Base-by-base conservation (phyloP, 2,113 vertebrate species). In the Hippocampus guttulatus region DNA sequence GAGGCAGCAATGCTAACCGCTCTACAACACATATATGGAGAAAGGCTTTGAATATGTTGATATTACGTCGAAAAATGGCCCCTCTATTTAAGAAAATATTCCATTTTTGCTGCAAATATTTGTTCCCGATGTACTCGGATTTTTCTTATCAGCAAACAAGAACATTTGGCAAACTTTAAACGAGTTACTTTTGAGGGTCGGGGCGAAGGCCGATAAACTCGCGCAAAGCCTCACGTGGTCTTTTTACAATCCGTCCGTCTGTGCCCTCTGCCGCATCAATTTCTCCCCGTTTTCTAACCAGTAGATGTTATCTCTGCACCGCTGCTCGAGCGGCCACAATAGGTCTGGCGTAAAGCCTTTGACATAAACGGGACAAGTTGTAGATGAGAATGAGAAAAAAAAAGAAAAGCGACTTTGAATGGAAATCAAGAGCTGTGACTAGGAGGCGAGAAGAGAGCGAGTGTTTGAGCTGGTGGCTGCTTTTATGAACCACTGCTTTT, bases 341-440 rank as follows among this genome's bases (percentile, higher is more conserved):
- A 67, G 82, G 72, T 78, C 78, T 78, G 73, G 83, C 85, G 85
- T 85, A 85, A 88, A 90, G 87, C 79, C 80, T 74, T 58, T 49
- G 73, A 88, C 79, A 81, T 69, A 78, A 78, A 77, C 63, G 25
- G 80, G 80, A 85, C 79, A 77, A 81, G 81, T 81, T 71, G 12
- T 78, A 80, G 75, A 87, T 65, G 73, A 80, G 52, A 68, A 57
- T 73, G 72, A 87, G 61, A 65, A 38, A 6, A 38, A 38, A 38
- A 38, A 38, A 38, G 30, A 70, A 71, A 78, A 80, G 52, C 33
- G 49, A 73, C 54, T 73, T 70, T 82, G 79, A 84, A 84, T 84
- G 84, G 67, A 69, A 70, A 69, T 75, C n/a, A 66, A 85, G 76
- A 45, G 3, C 73, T 62, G 64, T 45, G 20, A 81, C 54, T 68